Conservation (phyloP, 53 echinoderm and acorn worm species). For the Antedon mediterranea region DNA sequence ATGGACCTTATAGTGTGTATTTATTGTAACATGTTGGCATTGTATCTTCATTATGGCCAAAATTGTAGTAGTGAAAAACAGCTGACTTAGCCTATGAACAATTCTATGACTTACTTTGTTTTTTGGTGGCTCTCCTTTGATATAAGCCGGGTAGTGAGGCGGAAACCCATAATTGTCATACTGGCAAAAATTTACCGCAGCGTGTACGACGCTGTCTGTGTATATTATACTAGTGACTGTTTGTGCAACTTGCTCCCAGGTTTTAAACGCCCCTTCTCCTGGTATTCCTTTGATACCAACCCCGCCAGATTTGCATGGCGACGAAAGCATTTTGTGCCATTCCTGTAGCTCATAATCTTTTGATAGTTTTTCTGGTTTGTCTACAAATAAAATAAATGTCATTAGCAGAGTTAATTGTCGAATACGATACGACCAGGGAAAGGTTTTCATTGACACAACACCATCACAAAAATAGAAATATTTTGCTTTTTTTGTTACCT, state of each 20-base stretch:
- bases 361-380: conserved; percentile 20
- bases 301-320: background rate
- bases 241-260: conserved; percentile 11
- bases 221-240: conserved; percentile 51
- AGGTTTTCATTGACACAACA: no score
- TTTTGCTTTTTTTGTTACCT: no score
- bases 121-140: conserved; percentile 31
- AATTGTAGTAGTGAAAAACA: no score
- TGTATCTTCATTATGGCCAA: no score
- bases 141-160: conserved; percentile 55
- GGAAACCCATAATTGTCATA: conserved; percentile 87
- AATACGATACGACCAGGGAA: no score
- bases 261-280: conserved; percentile 20
- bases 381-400: background rate
- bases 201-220: conserved; percentile 65
- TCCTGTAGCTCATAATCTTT: conserved; percentile 58
- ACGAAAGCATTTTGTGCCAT: conserved; percentile 17
- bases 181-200: conserved; percentile 68
- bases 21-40: no score
- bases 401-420: no score
- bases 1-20: no score
- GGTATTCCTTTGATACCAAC: conserved; percentile 16
- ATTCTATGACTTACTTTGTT: conserved; percentile 53
- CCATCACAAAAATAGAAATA: no score
- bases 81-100: no score